Evolutionary conservation across 2,888 invertebrate species (phyloP), one percentile per base, ranked within the genome.

Genomic region (Cylindroiulus punctatus): DNA sequence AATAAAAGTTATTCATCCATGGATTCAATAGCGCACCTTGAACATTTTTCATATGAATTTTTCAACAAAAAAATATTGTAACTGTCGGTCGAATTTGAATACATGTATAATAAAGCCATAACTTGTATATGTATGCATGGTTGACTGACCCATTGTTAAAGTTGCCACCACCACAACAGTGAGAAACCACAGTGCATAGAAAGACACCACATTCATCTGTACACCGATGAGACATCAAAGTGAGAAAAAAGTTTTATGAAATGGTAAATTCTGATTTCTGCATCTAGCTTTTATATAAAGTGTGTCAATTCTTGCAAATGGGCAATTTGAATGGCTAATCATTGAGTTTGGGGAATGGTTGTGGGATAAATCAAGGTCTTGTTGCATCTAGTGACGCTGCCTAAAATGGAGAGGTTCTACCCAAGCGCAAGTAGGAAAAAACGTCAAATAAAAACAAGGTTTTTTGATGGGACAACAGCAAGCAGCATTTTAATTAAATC

Each of bases 401-500:
- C 76, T 76, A 76, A 76, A 76, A 76, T 76, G 76, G 76, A 76
- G 76, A 30, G 76, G 8, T 76, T 76, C 76, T 76, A 76, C 30
- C 12, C 1, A 8, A 65, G 65, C 65, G n/a, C 26, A 30, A 10
- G 26, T 76, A 30, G 30, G 76, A 76, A 26, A 44, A 76, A 76
- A 76, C 7, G 76, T 10, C 1, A 12, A 76, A 76, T 30, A 26
- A 26, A 76, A 76, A 76, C 26, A 26, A 76, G 26, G 76, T 26
- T 76, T 65, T 57, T 76, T 76, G 76, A 76, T 76, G 76, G 26
- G 65, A 76, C 76, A 30, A 30, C 30, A 76, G 14, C 76, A 76
- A 30, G 76, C 76, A 76, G 76, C 76, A 76, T 76, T 76, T 76
- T 76, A 76, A 76, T 76, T 76, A 76, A 76, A 76, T 76, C 30